phyloP scores from a whole-genome alignment of 2,888 invertebrate genomes.

The Nomada fucata region DNA sequence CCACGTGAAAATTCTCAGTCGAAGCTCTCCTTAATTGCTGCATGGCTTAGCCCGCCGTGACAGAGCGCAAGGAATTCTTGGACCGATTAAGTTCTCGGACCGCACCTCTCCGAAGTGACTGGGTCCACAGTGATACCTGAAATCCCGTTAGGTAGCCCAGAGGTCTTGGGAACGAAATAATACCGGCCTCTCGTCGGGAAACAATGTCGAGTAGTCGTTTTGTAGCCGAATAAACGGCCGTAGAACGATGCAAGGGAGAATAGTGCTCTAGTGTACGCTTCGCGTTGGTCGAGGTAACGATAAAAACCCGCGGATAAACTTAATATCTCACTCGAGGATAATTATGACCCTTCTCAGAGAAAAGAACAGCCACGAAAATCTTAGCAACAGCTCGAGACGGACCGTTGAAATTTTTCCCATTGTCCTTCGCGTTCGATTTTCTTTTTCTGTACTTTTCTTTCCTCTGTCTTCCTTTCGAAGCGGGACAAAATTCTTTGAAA shows the following conservation, averaged over 20 bases:
- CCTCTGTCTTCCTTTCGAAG: too few species aligned
- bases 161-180: background rate
- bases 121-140: background rate
- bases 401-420: background rate
- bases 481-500: too few species aligned
- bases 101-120: background rate
- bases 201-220: constrained; percentile 40
- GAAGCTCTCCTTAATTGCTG: background rate
- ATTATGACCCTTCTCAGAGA: background rate
- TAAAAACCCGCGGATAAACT: background rate
- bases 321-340: background rate
- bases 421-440: background rate
- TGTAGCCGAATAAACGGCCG: constrained; percentile 3
- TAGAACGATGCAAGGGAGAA: background rate
- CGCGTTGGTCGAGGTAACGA: background rate
- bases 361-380: background rate
- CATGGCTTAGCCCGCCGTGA: background rate
- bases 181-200: background rate
- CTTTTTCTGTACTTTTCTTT: background rate
- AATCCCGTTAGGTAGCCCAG: constrained; percentile 24
- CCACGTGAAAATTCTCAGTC: too few species aligned
- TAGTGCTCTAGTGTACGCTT: constrained; percentile 3
- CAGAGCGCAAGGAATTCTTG: constrained; percentile 8
- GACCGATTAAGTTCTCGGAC: constrained; percentile 15
- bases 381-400: too few species aligned